Conservation (phyloP, 2,888 invertebrate genomes). For the Parapristionchus giblindavisi region DNA sequence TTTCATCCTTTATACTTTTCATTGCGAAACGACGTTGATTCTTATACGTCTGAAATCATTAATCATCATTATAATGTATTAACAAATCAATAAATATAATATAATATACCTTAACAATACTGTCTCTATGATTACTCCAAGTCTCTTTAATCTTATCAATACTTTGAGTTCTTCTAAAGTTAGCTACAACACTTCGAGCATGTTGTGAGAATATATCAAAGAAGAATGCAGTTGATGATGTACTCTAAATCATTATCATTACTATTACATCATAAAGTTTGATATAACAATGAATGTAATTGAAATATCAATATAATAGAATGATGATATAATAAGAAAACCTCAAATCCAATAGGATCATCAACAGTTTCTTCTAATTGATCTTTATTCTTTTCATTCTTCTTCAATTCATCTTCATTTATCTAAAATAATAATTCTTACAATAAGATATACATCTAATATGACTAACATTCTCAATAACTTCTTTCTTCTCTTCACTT, state of each 20-base stretch:
- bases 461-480: neutral
- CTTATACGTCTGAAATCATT: slow-evolving; percentile 27
- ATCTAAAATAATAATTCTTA: neutral
- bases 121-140: slow-evolving; percentile 55
- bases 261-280: neutral
- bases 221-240: slow-evolving; percentile 13
- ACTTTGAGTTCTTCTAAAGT: slow-evolving; percentile 53
- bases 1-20: slow-evolving; percentile 23
- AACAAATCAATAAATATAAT: neutral
- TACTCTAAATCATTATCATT: neutral
- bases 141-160: slow-evolving; percentile 50
- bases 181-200: slow-evolving; percentile 48
- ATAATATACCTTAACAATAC: slow-evolving; percentile 57
- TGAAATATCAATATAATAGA: neutral
- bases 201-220: slow-evolving; percentile 12
- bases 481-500: neutral
- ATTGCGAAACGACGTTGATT: slow-evolving; percentile 28
- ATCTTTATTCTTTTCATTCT: neutral
- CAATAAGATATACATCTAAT: neutral
- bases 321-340: neutral
- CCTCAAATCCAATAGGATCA: slow-evolving; percentile 15
- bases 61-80: neutral
- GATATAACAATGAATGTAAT: neutral
- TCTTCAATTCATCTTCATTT: neutral
- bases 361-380: neutral